Percentiles rank a stretch among this genome's conserved stretches.
These are phyloP conservation scores for Popillia japonica DNA, from an alignment of 1,140 invertebrate species.

Conservation along the genomic window DNA sequence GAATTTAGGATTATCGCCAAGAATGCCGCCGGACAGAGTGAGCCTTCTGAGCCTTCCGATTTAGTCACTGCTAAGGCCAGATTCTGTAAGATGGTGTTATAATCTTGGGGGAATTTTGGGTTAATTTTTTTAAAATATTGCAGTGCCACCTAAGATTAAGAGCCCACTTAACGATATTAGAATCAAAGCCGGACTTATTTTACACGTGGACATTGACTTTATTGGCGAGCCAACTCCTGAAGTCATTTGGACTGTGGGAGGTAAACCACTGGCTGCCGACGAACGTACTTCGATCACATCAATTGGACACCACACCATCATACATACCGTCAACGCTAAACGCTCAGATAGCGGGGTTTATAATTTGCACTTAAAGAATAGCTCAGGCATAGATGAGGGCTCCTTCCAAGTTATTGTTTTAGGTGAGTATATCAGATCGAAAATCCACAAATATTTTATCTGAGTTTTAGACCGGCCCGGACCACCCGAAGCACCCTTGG, in stretches of 20 bases:
- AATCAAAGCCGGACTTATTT: slow-evolving; percentile 90
- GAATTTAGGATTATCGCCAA: slow-evolving; percentile 95
- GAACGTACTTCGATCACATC: slow-evolving; percentile 87
- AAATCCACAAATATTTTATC: neutral
- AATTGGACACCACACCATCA: slow-evolving; percentile 89
- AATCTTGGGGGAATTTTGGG: too few relatives aligned
- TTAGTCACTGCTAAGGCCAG: slow-evolving; percentile 86
- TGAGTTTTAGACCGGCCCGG: slow-evolving; percentile 75
- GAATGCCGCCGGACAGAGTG: slow-evolving; percentile 94
- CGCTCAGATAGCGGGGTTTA: slow-evolving; percentile 86
- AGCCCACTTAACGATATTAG: slow-evolving; percentile 87
- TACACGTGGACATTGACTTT: slow-evolving; percentile 92
- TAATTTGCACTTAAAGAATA: slow-evolving; percentile 82
- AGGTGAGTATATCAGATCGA: slow-evolving; percentile 58
- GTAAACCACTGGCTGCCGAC: slow-evolving; percentile 74
- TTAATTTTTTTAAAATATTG: too few relatives aligned
- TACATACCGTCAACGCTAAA: slow-evolving; percentile 90
- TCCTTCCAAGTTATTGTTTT: slow-evolving; percentile 89
- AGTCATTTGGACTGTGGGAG: slow-evolving; percentile 83
- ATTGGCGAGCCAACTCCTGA: slow-evolving; percentile 90
- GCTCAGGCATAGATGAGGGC: slow-evolving; percentile 88
- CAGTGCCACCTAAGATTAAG: slow-evolving; percentile 90
- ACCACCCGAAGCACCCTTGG: slow-evolving; percentile 86
- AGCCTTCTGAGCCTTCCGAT: slow-evolving; percentile 93
- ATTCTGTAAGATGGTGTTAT: slow-evolving; percentile 78